Evolutionary conservation across 2,797 vertebrate genomes (phyloP).

Genomic region (Nannoperca australis): DNA sequence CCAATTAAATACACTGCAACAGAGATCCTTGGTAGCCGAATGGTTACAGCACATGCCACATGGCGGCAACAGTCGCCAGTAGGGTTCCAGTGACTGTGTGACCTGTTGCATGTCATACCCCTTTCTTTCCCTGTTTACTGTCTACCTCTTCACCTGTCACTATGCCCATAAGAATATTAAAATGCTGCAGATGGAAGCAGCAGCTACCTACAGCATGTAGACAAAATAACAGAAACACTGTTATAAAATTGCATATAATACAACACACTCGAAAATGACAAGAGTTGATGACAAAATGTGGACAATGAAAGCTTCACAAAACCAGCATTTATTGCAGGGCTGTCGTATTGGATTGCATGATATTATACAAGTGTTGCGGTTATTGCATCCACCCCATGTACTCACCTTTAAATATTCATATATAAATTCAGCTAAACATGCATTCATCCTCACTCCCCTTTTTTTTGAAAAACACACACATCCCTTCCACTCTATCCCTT

Average conservation of each 20-base stretch:
- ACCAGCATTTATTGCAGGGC: not conserved
- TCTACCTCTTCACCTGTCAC: no score
- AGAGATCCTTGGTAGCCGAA: no score
- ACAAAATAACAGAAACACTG: conserved; percentile 23
- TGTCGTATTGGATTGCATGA: conserved; percentile 26
- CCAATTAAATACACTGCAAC: conserved; percentile 14
- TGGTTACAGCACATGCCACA: no score
- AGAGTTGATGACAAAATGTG: not conserved
- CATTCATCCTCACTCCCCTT: conserved; percentile 28
- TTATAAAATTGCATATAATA: not conserved
- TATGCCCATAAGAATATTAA: no score
- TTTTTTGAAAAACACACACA: conserved; percentile 41
- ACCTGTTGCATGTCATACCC: no score
- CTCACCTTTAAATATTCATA: conserved; percentile 30
- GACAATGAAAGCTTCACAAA: not conserved
- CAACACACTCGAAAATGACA: not conserved
- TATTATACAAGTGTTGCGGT: conserved; percentile 18
- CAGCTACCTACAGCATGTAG: conserved; percentile 1
- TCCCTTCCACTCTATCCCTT: conserved; percentile 47
- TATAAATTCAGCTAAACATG: conserved; percentile 60
- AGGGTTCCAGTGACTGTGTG: no score
- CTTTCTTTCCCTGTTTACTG: no score
- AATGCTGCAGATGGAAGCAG: conserved; percentile 27
- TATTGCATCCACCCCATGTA: conserved; percentile 12
- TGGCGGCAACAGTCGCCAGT: no score